Percentiles rank a stretch among this genome's conserved stretches.
Evolutionary conservation across 2,113 vertebrate genomes (phyloP).

Genomic region (Variabilichromis moorii): DNA sequence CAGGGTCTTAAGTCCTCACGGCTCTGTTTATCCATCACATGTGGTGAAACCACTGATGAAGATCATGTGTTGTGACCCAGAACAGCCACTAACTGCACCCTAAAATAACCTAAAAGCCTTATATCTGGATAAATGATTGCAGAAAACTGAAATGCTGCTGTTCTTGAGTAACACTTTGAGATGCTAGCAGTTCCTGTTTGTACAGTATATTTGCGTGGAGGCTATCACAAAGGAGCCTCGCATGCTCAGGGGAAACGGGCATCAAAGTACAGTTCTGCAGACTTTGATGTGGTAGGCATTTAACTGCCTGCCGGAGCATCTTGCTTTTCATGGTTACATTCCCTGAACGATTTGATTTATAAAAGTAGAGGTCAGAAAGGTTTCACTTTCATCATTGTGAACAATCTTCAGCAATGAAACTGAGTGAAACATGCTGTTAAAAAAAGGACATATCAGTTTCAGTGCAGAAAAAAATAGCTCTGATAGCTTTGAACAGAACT

Average conservation of each 20-base stretch:
- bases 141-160: neutral
- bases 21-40: neutral
- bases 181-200: neutral
- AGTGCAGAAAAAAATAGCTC: neutral
- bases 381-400: neutral
- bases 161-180: neutral
- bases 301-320: neutral
- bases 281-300: conserved; percentile 6
- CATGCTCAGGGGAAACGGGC: neutral
- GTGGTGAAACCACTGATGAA: neutral
- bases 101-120: neutral
- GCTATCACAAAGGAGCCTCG: neutral
- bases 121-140: neutral
- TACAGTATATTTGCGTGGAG: neutral
- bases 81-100: neutral
- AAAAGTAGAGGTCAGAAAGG: neutral
- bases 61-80: neutral
- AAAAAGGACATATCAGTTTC: neutral
- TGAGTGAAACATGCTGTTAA: neutral
- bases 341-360: neutral
- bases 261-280: neutral
- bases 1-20: neutral
- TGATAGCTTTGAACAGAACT: neutral
- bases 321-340: neutral
- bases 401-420: neutral